Percentiles rank a stretch among this genome's conserved stretches.
Evolutionary conservation across 2,888 invertebrate species (phyloP).

Genomic region (Chloromyia formosa): DNA sequence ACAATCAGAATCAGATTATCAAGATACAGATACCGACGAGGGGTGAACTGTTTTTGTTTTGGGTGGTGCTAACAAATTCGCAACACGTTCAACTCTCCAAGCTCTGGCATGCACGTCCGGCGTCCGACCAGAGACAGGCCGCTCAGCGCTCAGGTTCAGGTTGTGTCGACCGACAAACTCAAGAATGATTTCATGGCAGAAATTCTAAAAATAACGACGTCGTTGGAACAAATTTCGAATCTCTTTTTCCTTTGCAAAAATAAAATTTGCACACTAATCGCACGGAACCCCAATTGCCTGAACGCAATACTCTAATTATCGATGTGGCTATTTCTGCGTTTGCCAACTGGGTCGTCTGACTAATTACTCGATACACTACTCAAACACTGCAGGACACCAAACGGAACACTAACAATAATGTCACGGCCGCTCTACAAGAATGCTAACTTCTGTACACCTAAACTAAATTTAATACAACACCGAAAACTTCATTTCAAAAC

Average conservation of each 20-base stretch:
- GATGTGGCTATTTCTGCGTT: not conserved
- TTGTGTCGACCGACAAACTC: constrained; percentile 20
- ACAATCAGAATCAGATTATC: not conserved
- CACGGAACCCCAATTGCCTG: not conserved
- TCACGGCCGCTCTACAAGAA: constrained; percentile 13
- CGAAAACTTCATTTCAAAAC: constrained; percentile 30
- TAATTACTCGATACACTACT: constrained; percentile 15
- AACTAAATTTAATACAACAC: constrained; percentile 34
- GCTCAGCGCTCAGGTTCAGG: constrained; percentile 3
- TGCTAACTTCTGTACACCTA: not conserved
- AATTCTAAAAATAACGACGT: constrained; percentile 37
- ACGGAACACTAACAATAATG: constrained; percentile 10
- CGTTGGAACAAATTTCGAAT: not conserved
- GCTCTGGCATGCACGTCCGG: constrained; percentile 11
- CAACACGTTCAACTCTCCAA: constrained; percentile 23
- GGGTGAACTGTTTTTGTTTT: constrained; percentile 9
- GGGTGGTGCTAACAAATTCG: not conserved
- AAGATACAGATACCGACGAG: constrained; percentile 16
- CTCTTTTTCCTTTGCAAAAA: not conserved
- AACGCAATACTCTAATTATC: not conserved
- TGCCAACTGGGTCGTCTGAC: constrained; percentile 9
- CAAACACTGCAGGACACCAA: not conserved
- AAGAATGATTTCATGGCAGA: constrained; percentile 40
- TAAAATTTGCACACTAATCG: constrained; percentile 23
- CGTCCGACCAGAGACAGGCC: not conserved